These are phyloP conservation scores for Oryctolagus cuniculus DNA, from an alignment of 2,113 vertebrate species.

Conservation along the genomic window DNA sequence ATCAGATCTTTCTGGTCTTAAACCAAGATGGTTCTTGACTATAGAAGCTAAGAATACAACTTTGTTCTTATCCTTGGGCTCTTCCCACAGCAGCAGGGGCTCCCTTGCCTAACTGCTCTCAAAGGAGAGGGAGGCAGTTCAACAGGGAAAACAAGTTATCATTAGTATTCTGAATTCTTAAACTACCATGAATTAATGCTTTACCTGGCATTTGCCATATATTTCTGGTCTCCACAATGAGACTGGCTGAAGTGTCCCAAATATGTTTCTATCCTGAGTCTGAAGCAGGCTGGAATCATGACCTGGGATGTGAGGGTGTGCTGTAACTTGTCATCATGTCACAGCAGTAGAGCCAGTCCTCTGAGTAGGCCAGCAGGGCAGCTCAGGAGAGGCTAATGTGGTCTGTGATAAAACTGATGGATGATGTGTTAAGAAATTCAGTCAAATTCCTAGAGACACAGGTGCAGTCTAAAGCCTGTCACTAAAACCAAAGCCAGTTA, in stretches of 20 bases:
- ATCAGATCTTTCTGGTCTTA: not conserved
- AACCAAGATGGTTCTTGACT: not conserved
- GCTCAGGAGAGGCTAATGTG: not conserved
- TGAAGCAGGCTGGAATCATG: not conserved
- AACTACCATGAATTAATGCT: not conserved
- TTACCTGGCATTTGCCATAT: not conserved
- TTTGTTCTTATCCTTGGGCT: not conserved
- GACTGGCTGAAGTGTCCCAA: not conserved
- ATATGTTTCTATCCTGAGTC: not conserved
- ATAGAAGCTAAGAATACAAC: not conserved
- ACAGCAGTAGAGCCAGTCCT: not conserved
- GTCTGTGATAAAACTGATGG: not conserved
- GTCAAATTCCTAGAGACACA: not conserved
- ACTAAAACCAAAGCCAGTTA: not conserved
- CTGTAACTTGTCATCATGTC: not conserved
- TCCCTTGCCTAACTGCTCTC: not conserved
- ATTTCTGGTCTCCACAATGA: slow-evolving; percentile 15
- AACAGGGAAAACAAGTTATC: not conserved
- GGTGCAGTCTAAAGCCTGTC: not conserved
- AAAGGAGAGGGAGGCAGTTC: not conserved
- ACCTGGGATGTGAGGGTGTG: not conserved
- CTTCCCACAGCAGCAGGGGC: not conserved
- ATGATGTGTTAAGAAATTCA: not conserved
- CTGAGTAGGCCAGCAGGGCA: not conserved
- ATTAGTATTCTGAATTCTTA: not conserved